Percentiles rank a stretch among this genome's conserved stretches.
Conservation (phyloP, 1,140 invertebrate species). For the Nebria ingens region DNA sequence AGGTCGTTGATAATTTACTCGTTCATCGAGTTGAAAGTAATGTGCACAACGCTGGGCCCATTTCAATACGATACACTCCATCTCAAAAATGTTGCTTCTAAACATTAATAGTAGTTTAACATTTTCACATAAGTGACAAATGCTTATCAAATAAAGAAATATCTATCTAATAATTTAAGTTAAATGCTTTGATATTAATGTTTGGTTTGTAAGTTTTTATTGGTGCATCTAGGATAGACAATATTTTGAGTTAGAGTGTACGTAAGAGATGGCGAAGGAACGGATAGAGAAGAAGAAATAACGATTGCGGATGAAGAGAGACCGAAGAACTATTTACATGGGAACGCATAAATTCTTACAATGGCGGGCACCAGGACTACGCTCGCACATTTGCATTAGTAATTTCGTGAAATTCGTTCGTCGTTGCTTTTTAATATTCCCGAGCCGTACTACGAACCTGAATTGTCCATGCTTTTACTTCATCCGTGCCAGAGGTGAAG, state of each 20-base stretch:
- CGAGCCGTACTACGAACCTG: constrained; percentile 56
- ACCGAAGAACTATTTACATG: constrained; percentile 1
- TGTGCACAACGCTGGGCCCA: neutral
- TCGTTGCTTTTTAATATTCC: constrained; percentile 7
- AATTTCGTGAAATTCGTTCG: constrained; percentile 6
- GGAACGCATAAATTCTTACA: constrained; percentile 9
- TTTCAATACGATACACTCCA: constrained; percentile 1
- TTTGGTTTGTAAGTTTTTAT: too few relatives aligned
- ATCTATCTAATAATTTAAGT: too few relatives aligned
- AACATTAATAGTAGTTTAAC: too few relatives aligned
- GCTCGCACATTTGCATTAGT: constrained; percentile 4
- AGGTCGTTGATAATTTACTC: constrained; percentile 5
- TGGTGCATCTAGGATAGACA: too few relatives aligned
- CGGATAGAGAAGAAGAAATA: neutral
- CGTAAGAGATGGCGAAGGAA: neutral
- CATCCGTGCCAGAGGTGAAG: constrained; percentile 93
- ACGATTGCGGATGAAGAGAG: neutral
- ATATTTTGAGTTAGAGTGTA: neutral
- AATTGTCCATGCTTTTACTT: constrained; percentile 99
- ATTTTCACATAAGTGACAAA: too few relatives aligned
- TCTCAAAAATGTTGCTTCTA: neutral
- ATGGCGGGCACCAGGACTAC: neutral
- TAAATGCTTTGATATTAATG: too few relatives aligned
- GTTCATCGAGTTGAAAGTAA: neutral
- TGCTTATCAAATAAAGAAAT: too few relatives aligned